Evolutionary conservation across 2,797 vertebrate species (phyloP).

Genomic region (Brotula barbata): DNA sequence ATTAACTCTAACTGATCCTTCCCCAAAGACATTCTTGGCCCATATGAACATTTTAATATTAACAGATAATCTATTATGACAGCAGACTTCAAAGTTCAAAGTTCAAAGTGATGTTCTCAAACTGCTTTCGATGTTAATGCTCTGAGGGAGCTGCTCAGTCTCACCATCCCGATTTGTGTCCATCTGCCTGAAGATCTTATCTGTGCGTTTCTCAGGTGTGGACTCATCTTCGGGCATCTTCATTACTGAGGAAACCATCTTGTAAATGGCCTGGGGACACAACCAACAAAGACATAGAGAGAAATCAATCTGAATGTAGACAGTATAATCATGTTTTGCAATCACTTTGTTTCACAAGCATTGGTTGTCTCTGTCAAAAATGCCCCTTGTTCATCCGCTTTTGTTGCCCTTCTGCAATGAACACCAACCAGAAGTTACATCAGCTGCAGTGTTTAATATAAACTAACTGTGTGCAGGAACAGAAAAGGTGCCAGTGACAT

Average conservation of each 20-base stretch:
- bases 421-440: no score
- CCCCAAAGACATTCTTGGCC: no score
- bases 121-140: no score
- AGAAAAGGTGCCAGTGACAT: not conserved
- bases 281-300: not conserved
- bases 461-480: not conserved
- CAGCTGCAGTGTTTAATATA: not conserved
- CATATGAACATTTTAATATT: no score
- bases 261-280: conserved; percentile 91
- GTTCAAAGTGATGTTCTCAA: no score
- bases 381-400: no score
- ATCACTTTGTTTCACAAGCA: no score
- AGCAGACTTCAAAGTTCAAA: no score
- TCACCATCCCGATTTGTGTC: conserved; percentile 96
- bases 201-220: conserved; percentile 97
- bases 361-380: no score
- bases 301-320: not conserved
- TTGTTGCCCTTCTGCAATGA: no score
- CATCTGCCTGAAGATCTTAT: conserved; percentile 99
- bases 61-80: no score
- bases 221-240: conserved; percentile 99
- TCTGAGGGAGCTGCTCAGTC: conserved; percentile 5
- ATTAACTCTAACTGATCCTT: no score
- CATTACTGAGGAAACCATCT: conserved; percentile 99
- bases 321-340: not conserved